phyloP scores from a whole-genome alignment of 2,888 invertebrate genomes.

The Melangyna quadrimaculata region DNA sequence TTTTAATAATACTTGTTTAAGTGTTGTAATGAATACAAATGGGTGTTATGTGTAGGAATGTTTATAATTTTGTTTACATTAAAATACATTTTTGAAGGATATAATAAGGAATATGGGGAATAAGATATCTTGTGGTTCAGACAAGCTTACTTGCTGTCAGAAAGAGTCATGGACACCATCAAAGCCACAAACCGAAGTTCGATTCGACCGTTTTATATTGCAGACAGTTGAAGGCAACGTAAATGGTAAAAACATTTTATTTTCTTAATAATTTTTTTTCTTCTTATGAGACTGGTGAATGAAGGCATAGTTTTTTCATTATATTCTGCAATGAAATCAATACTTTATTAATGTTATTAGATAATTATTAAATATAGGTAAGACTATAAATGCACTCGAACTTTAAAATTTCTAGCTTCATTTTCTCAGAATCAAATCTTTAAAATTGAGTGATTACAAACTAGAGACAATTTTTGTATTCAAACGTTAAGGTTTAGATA shows the following conservation, averaged over 20 bases:
- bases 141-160: constrained; percentile 29
- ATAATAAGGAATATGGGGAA: constrained; percentile 44
- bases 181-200: constrained; percentile 31
- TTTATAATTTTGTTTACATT: not conserved
- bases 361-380: too few species aligned
- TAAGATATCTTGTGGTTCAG: constrained; percentile 27
- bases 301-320: too few species aligned
- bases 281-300: not conserved
- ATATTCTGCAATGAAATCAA: not conserved
- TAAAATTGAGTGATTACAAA: too few species aligned
- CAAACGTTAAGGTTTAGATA: too few species aligned
- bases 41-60: not conserved
- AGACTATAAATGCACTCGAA: too few species aligned
- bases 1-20: not conserved
- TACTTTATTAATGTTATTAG: too few species aligned
- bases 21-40: not conserved
- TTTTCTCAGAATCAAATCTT: too few species aligned
- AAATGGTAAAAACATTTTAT: constrained; percentile 44
- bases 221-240: constrained; percentile 29
- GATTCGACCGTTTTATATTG: constrained; percentile 13
- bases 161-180: constrained; percentile 51
- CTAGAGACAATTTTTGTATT: too few species aligned
- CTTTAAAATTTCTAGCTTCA: too few species aligned
- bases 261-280: not conserved
- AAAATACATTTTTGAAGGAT: not conserved